These are phyloP conservation scores for Platichthys stellatus DNA, from an alignment of 2,113 vertebrate genomes.

Conservation along the genomic window DNA sequence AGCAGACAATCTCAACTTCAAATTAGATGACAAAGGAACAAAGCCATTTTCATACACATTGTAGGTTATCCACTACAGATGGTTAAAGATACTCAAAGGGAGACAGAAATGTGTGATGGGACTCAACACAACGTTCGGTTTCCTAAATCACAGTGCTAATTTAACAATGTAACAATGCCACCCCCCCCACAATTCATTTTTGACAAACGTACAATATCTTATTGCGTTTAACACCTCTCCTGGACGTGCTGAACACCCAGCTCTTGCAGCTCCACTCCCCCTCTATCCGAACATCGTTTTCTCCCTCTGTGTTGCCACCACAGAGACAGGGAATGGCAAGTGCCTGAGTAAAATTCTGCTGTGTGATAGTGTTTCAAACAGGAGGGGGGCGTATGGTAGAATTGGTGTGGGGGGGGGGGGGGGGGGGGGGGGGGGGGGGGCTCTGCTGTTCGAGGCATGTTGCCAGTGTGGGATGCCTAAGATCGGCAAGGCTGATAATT, in stretches of 20 bases:
- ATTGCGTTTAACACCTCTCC: constrained; percentile 83
- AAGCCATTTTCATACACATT: constrained; percentile 72
- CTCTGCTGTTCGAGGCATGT: constrained; percentile 65
- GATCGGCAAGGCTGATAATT: constrained; percentile 95
- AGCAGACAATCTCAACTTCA: constrained; percentile 77
- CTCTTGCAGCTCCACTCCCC: constrained; percentile 68
- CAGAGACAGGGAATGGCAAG: constrained; percentile 67
- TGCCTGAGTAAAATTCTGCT: constrained; percentile 74
- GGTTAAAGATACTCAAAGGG: constrained; percentile 79
- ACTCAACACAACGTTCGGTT: constrained; percentile 55
- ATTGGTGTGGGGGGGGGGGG: constrained; percentile 35
- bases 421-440: constrained; percentile 57
- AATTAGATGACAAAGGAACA: constrained; percentile 76
- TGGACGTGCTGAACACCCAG: constrained; percentile 74
- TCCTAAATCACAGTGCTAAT: constrained; percentile 75
- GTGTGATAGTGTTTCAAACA: constrained; percentile 80
- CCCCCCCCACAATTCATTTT: constrained; percentile 59
- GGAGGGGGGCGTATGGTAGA: constrained; percentile 69
- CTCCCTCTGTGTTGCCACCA: constrained; percentile 64
- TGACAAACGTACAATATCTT: constrained; percentile 72
- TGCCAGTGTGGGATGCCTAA: constrained; percentile 91
- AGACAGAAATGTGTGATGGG: constrained; percentile 72
- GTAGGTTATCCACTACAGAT: constrained; percentile 76
- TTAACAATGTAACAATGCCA: constrained; percentile 74
- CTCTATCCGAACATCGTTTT: constrained; percentile 65